These are phyloP conservation scores for Ascidia mentula DNA, from an alignment of 23 tunicate species.

Conservation along the genomic window DNA sequence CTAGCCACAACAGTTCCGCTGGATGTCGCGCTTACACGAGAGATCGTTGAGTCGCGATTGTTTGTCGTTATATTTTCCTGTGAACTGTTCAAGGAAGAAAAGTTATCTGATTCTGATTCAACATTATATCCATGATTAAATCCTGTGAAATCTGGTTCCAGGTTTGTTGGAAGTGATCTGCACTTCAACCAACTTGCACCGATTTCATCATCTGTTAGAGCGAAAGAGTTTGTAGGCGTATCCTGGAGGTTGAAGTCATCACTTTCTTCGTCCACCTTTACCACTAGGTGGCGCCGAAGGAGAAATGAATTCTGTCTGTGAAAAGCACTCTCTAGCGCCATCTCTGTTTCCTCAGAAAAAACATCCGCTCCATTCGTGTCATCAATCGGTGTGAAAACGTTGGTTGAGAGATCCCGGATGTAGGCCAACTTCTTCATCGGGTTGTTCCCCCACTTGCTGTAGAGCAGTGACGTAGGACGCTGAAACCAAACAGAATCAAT, in stretches of 20 bases:
- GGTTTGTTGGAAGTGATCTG: neutral
- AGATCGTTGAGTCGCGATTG: slow-evolving; percentile 45
- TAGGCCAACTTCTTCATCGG: slow-evolving; percentile 9
- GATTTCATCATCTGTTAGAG: neutral
- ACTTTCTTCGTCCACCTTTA: neutral
- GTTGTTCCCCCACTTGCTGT: neutral
- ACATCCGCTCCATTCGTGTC: slow-evolving; percentile 13
- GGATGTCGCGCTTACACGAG: slow-evolving; percentile 66
- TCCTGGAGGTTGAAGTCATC: neutral
- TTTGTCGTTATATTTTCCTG: neutral
- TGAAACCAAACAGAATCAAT: slow-evolving; percentile 13
- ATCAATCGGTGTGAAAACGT: slow-evolving; percentile 18
- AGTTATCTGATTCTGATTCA: neutral
- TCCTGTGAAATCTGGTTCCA: neutral
- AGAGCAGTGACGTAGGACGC: slow-evolving; percentile 44
- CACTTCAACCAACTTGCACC: neutral
- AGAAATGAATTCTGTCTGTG: slow-evolving; percentile 52
- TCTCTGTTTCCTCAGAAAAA: slow-evolving; percentile 60
- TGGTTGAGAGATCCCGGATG: slow-evolving; percentile 23
- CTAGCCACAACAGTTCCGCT: slow-evolving; percentile 65
- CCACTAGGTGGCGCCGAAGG: neutral
- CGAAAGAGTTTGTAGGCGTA: neutral
- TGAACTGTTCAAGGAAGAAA: neutral
- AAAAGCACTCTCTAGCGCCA: slow-evolving; percentile 39
- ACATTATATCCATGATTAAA: neutral